Evolutionary conservation across 23 tunicate genomes (phyloP).

Genomic region (Oikopleura dioica): DNA sequence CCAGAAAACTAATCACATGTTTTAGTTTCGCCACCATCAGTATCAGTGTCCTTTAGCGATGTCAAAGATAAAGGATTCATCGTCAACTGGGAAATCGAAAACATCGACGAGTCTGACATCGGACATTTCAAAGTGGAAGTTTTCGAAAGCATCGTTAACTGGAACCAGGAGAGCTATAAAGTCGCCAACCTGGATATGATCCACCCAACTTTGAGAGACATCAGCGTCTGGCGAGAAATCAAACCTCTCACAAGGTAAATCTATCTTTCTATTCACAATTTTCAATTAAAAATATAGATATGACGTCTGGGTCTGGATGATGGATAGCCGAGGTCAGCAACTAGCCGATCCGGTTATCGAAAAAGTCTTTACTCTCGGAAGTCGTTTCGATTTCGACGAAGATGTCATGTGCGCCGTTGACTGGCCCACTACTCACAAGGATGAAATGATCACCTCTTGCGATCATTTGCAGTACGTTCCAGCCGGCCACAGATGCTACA

Average conservation of each 20-base stretch:
- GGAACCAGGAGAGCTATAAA: neutral
- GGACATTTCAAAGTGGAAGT: conserved; percentile 3
- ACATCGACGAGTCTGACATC: neutral
- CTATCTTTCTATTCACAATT: no score
- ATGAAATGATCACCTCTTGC: neutral
- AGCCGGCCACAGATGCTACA: conserved; percentile 3
- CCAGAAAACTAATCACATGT: neutral
- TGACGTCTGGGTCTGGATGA: conserved; percentile 1
- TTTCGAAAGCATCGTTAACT: neutral
- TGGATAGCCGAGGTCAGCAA: neutral
- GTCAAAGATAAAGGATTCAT: neutral
- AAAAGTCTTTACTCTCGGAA: neutral
- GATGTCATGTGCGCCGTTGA: neutral
- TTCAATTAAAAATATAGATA: no score
- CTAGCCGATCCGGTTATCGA: neutral
- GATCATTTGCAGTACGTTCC: neutral
- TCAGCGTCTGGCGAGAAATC: neutral
- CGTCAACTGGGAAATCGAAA: neutral
- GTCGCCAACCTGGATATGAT: conserved; percentile 7
- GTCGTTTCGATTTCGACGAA: conserved; percentile 4
- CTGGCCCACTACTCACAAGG: neutral
- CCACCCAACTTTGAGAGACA: neutral
- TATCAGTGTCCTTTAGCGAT: neutral
- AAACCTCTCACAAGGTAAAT: neutral
- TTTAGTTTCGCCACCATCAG: neutral